Conservation (phyloP, 2,888 invertebrate genomes). For the Crematogaster levior region DNA sequence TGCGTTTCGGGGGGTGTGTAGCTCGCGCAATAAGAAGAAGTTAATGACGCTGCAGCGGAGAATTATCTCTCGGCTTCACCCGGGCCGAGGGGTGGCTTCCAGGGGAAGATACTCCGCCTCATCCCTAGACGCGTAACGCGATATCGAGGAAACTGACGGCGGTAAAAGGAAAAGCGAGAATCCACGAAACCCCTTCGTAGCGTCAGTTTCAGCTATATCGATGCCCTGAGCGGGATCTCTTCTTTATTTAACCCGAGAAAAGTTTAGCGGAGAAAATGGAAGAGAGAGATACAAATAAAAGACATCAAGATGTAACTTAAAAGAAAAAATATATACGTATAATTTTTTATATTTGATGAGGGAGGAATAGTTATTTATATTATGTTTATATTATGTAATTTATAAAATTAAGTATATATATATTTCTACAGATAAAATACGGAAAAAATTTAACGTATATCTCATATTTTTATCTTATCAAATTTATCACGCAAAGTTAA, state of each 20-base stretch:
- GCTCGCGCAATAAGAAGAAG: slow-evolving; percentile 79
- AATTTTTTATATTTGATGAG: not conserved
- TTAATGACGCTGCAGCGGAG: slow-evolving; percentile 82
- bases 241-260: slow-evolving; percentile 8
- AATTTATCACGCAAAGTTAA: not conserved
- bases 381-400: not conserved
- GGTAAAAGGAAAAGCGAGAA: slow-evolving; percentile 60
- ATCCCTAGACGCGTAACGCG: slow-evolving; percentile 40
- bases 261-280: slow-evolving; percentile 12
- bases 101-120: slow-evolving; percentile 53
- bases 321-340: not conserved
- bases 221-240: slow-evolving; percentile 13
- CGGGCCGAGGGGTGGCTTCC: slow-evolving; percentile 54
- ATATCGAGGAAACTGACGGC: slow-evolving; percentile 48
- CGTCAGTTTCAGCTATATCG: slow-evolving; percentile 18
- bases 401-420: slow-evolving; percentile 1
- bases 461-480: not conserved
- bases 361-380: too few relatives aligned
- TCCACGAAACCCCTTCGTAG: slow-evolving; percentile 38
- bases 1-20: slow-evolving; percentile 68
- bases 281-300: slow-evolving; percentile 8
- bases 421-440: not conserved
- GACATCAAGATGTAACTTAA: slow-evolving; percentile 1
- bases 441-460: not conserved
- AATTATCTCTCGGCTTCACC: slow-evolving; percentile 76